Conservation (phyloP, 2,113 vertebrate species). For the Brienomyrus longianalis region DNA sequence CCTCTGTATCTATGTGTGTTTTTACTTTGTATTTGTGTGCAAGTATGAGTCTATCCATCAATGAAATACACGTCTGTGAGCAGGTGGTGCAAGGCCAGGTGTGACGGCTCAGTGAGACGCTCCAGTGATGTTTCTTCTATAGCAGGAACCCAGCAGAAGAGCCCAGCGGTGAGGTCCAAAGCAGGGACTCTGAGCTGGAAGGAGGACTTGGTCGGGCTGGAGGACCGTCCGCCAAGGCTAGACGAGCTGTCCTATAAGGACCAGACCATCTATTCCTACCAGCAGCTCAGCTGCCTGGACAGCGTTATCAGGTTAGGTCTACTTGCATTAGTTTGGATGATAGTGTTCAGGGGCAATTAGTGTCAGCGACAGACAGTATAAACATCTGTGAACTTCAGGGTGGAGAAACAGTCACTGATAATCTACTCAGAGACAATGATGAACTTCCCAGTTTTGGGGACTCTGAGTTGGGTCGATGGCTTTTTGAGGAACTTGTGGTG, state of each 20-base stretch:
- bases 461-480: not conserved
- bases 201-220: constrained; percentile 36
- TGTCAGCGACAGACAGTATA: not conserved
- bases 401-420: not conserved
- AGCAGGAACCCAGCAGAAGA: constrained; percentile 57
- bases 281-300: constrained; percentile 91
- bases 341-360: not conserved
- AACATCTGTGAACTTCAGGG: not conserved
- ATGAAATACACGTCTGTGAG: not conserved
- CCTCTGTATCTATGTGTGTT: not conserved
- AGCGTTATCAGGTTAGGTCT: constrained; percentile 79
- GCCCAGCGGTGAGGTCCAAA: constrained; percentile 49
- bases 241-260: constrained; percentile 70
- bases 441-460: not conserved
- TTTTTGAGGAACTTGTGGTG: not conserved
- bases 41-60: not conserved
- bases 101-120: not conserved
- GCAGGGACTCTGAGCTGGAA: constrained; percentile 36
- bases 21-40: not conserved
- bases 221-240: constrained; percentile 44
- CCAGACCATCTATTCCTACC: constrained; percentile 77
- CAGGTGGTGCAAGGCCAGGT: not conserved
- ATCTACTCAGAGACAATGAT: not conserved
- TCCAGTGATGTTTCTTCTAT: constrained; percentile 31
- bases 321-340: not conserved